Base-by-base conservation (phyloP, 2,113 vertebrate species). In the Cinclus cinclus region DNA sequence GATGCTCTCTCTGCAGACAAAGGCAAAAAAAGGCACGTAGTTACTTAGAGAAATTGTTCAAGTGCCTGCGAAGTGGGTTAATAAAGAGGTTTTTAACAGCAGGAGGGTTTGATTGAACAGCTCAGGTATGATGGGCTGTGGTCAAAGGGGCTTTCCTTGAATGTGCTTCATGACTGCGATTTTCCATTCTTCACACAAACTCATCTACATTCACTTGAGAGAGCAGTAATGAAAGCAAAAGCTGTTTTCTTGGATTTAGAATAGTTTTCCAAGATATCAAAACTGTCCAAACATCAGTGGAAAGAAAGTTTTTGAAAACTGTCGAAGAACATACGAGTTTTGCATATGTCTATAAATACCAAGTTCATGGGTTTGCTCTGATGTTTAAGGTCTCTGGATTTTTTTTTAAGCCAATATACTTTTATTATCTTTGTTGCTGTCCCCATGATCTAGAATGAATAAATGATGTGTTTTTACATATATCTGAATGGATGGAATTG, bases 381-480 rank as follows among this genome's bases (percentile, higher is more conserved):
- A 86, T 23, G 64, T 82, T 50, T 59, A 79, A 68, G 13, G 37
- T 55, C 13, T 75, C 30, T 31, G 2, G 0, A 24, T 58, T 46
- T 37, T 44, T 44, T 55, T 49, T 55, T 2, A 58, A 13, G 31
- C 16, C 11, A 8, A 4, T 41, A n/a, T 35, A n/a, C 7, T 44
- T 89, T 27, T 9, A 25, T 18, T 27, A 46, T 19, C 11, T 17
- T n/a, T 55, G 28, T 9, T 60, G 16, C 22, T 42, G 35, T 16
- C 31, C 30, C 11, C 20, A 16, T 14, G 33, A 46, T 39, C 9
- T 24, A 56, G 14, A 70, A 68, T 23, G 35, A 63, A 42, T 47
- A 35, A 15, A 20, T 10, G 0, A 8, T 30, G 14, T 0, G 14
- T 11, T 39, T 42, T n/a, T 8, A 49, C 23, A 15, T 28, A 11